Conservation (phyloP, 2,113 vertebrate genomes). For the Onychorhynchus coronatus region DNA sequence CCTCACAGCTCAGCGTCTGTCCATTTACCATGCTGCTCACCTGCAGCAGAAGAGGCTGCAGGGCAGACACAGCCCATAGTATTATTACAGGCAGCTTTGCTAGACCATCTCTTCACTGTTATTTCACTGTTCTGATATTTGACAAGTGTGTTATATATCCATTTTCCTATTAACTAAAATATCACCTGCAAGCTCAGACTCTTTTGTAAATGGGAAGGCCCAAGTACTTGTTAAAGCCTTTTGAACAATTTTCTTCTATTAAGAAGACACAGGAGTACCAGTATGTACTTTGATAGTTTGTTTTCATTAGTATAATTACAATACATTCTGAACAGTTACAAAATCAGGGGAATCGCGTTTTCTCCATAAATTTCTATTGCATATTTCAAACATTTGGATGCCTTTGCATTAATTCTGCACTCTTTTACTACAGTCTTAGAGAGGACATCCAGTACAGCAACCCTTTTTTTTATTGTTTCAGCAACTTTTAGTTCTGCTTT, state of each 20-base stretch:
- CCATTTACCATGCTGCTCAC: background rate
- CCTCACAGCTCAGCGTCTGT: background rate
- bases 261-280: constrained; percentile 35
- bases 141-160: background rate
- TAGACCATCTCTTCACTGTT: background rate
- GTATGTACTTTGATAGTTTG: background rate
- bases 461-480: background rate
- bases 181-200: background rate
- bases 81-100: background rate
- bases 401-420: background rate
- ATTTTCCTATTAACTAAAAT: background rate
- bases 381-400: background rate
- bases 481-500: background rate
- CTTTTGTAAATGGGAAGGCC: background rate
- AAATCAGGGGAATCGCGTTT: background rate
- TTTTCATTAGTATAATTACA: constrained; percentile 49
- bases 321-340: constrained; percentile 52
- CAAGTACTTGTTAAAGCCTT: background rate
- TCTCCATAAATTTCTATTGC: background rate
- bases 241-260: constrained; percentile 1
- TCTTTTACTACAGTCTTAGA: background rate
- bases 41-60: background rate
- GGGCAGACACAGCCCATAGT: background rate
- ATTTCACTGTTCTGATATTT: background rate
- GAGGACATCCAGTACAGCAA: background rate